Percentiles rank a stretch among this genome's conserved stretches.
Conservation (phyloP, 2,797 vertebrate species). For the Channallabes apus region DNA sequence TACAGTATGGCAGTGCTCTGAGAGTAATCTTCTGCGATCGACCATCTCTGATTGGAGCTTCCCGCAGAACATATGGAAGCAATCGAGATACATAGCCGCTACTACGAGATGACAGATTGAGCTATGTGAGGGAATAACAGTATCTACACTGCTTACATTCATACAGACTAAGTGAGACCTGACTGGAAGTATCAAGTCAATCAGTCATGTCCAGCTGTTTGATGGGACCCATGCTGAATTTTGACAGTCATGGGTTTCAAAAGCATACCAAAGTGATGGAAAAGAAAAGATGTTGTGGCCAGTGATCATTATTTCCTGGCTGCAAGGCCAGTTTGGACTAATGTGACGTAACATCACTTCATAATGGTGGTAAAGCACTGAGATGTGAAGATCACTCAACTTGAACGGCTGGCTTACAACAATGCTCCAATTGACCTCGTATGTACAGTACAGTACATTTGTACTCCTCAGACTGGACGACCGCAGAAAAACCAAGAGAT, state of each 20-base stretch:
- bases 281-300: neutral
- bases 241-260: slow-evolving; percentile 7
- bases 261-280: slow-evolving; percentile 9
- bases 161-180: slow-evolving; percentile 3
- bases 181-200: slow-evolving; percentile 5
- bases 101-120: slow-evolving; percentile 30
- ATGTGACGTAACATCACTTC: slow-evolving; percentile 10
- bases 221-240: neutral
- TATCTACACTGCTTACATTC: slow-evolving; percentile 24
- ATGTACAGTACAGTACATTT: slow-evolving; percentile 32
- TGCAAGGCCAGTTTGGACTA: neutral
- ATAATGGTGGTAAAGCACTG: neutral
- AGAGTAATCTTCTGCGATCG: slow-evolving; percentile 33
- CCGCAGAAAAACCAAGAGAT: slow-evolving; percentile 44
- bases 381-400: neutral
- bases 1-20: slow-evolving; percentile 2
- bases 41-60: slow-evolving; percentile 24
- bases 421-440: slow-evolving; percentile 39
- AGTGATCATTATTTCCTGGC: slow-evolving; percentile 8
- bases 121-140: slow-evolving; percentile 6
- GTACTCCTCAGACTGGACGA: slow-evolving; percentile 3
- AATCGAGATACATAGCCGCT: slow-evolving; percentile 23
- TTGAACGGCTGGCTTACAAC: slow-evolving; percentile 43
- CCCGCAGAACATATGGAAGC: slow-evolving; percentile 45
- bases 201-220: slow-evolving; percentile 7